Evolutionary conservation across 2,113 vertebrate species (phyloP).

Genomic region (Orycteropus afer): DNA sequence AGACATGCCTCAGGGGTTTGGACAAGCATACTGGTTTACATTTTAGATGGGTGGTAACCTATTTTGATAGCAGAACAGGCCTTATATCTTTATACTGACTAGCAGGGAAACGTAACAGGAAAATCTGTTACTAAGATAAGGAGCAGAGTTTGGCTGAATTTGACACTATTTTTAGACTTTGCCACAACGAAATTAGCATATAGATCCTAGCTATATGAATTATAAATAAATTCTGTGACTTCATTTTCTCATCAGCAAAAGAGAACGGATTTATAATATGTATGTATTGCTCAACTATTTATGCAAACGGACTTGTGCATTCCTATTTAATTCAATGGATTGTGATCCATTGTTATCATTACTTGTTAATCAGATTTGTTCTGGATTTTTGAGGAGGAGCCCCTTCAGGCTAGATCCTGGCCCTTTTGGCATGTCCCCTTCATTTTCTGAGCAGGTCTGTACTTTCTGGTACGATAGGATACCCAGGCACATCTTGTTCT

Average conservation of each 20-base stretch:
- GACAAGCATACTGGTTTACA: background rate
- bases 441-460: background rate
- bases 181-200: background rate
- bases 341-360: background rate
- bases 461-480: background rate
- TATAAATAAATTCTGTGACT: conserved; percentile 1
- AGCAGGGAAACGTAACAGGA: background rate
- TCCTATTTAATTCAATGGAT: background rate
- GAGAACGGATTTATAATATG: background rate
- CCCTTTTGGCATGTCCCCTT: background rate
- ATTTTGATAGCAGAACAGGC: background rate
- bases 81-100: background rate
- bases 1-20: background rate
- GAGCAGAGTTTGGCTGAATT: background rate
- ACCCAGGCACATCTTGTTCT: background rate
- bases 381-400: background rate
- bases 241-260: background rate
- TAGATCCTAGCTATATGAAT: background rate
- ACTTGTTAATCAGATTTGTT: background rate
- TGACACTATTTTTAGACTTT: conserved; percentile 5
- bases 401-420: background rate
- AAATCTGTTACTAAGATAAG: background rate
- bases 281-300: too few relatives aligned
- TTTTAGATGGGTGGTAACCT: background rate
- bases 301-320: background rate